These are phyloP conservation scores for Uria lomvia DNA, from an alignment of 2,113 vertebrate species.

Conservation along the genomic window DNA sequence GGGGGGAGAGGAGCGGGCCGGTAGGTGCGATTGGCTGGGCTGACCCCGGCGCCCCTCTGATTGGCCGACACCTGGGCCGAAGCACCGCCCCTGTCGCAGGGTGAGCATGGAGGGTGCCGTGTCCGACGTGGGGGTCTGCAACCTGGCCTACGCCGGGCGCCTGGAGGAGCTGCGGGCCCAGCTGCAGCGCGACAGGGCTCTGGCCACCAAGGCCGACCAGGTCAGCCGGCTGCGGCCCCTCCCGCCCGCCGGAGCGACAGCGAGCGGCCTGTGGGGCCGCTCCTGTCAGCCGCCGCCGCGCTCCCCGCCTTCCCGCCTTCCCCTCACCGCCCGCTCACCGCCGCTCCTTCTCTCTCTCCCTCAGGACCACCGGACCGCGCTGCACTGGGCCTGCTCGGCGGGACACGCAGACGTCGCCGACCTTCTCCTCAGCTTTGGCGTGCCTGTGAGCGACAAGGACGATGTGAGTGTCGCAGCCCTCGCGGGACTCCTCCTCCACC, in stretches of 20 bases:
- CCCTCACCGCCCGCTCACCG: not conserved
- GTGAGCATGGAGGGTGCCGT: constrained; percentile 79
- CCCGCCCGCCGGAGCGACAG: too few species aligned
- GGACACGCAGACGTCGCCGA: constrained; percentile 86
- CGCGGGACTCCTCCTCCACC: not conserved
- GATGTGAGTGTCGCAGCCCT: constrained; percentile 79
- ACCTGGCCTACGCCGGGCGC: constrained; percentile 85
- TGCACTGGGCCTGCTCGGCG: constrained; percentile 97
- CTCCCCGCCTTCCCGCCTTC: too few species aligned
- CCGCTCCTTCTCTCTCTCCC: not conserved
- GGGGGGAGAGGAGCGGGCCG: not conserved
- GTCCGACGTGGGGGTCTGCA: constrained; percentile 87
- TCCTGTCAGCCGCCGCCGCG: not conserved
- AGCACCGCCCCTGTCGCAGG: not conserved
- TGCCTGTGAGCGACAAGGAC: constrained; percentile 87
- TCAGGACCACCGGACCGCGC: constrained; percentile 86
- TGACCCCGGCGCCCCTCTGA: not conserved
- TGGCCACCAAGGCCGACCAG: constrained; percentile 87
- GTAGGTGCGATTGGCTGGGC: not conserved
- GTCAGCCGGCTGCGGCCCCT: constrained; percentile 59
- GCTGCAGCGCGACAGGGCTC: constrained; percentile 79
- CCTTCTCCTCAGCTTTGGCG: constrained; percentile 84
- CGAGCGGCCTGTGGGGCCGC: not conserved
- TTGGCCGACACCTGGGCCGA: not conserved
- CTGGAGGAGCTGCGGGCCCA: constrained; percentile 81